Base-by-base conservation (phyloP, 2,888 invertebrate genomes). In the Andrena haemorrhoa region DNA sequence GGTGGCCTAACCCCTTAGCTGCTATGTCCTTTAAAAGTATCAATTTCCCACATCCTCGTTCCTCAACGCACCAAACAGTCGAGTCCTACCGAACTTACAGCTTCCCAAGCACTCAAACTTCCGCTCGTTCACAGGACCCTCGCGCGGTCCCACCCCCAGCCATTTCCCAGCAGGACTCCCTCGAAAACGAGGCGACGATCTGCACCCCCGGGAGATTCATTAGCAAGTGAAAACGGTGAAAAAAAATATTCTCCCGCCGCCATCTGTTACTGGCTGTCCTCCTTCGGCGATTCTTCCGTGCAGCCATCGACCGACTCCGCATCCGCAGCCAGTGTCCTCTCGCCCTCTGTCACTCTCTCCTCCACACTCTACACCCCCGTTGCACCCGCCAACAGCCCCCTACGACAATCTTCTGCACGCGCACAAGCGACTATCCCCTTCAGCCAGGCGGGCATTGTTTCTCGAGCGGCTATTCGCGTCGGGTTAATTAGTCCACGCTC, bases 401-500 rank as follows among this genome's bases (percentile, higher is more conserved):
- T 8, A 26, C 63, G 66, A 82, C 72, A 74, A 51, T 71, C 69
- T 58, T 73, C 47, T 69, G 66, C 73, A 69, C 68, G 26, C 53
- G 56, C 73, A 60, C 33, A 33, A 58, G 23, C 79, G 60, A 66
- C 68, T 78, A 77, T 75, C 79, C 84, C 75, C 79, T 82, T 75
- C 73, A 81, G 60, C 70, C 60, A 71, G 35, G 65, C 61, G 75
- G 75, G 74, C 85, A 90, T 88, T 90, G 90, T 90, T 89, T 87
- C 87, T 83, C 86, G 85, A 88, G 83, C 85, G 85, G 86, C 90
- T 87, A 90, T 91, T 91, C 88, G 86, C 83, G 84, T 86, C 84
- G 88, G 90, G 89, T 92, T 93, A 93, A 92, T 93, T 93, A 93
- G 91, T 91, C 90, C 90, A 91, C 90, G 92, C 91, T 91, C 91